Conservation (phyloP, 1,140 invertebrate species). For the Xylocopa sonorina region DNA sequence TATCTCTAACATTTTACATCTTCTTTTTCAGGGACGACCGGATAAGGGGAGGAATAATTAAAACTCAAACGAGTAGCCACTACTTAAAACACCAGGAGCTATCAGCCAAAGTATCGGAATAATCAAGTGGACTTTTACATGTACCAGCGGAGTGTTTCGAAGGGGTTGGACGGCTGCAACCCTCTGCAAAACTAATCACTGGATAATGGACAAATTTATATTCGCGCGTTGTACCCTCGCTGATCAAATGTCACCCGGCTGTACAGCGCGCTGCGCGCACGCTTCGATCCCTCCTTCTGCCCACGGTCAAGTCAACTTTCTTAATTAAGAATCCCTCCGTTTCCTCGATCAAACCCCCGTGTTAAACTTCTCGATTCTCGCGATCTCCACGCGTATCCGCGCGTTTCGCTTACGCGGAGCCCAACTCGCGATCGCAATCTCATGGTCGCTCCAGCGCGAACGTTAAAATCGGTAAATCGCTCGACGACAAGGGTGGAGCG, state of each 20-base stretch:
- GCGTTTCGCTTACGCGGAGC: too few species aligned
- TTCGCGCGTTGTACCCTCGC: constrained; percentile 54
- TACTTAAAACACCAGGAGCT: too few species aligned
- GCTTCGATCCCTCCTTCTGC: constrained; percentile 43
- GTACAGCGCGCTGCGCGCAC: not conserved
- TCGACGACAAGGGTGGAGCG: too few species aligned
- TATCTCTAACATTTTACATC: too few species aligned
- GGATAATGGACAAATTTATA: constrained; percentile 74
- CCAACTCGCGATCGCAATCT: not conserved
- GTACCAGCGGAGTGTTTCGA: constrained; percentile 20
- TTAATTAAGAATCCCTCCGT: constrained; percentile 66
- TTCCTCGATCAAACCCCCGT: not conserved
- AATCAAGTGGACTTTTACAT: constrained; percentile 19
- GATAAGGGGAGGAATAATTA: too few species aligned
- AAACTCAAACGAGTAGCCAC: too few species aligned
- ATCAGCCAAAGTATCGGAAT: too few species aligned
- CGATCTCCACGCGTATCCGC: too few species aligned
- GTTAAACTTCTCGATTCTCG: not conserved
- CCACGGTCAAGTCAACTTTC: constrained; percentile 64
- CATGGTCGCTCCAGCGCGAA: too few species aligned
- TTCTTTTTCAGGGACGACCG: too few species aligned
- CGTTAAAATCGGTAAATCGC: too few species aligned
- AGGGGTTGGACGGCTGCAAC: constrained; percentile 29
- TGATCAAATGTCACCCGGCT: constrained; percentile 57
- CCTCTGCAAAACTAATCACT: constrained; percentile 65